Evolutionary conservation across 2,888 invertebrate genomes (phyloP), one percentile per base, ranked within the genome.

Genomic region (Carpatolechia fugitivella): DNA sequence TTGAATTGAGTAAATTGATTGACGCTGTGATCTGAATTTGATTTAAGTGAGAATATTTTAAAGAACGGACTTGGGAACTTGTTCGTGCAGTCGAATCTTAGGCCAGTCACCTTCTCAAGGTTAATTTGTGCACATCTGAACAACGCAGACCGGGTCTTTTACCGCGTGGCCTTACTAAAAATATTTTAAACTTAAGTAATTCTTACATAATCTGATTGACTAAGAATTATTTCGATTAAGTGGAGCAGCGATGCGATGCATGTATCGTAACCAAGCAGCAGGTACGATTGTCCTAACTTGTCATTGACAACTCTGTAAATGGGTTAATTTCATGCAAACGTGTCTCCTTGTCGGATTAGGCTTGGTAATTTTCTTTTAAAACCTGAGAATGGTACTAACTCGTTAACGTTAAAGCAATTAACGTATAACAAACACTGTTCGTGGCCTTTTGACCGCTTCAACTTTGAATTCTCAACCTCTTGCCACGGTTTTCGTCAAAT

Each of bases 41-140:
- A n/a, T 14, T 47, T 31, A 31, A n/a, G 47, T 33, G 31, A 33
- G 41, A 46, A 46, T 46, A 16, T 10, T 1, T 30, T 16, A 16
- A 35, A 35, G 5, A 48, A 13, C 6, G 18, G 13, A 8, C 6
- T 33, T n/a, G n/a, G n/a, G 13, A 35, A 35, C 49, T 7, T 35
- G 49, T 51, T 51, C 24, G 35, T 40, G 51, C 38, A 16, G 13
- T 31, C 11, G 13, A 20, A n/a, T 14, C 7, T 60, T 60, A 63
- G 76, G 70, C 66, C 76, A 75, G 57, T 80, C 72, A 76, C 74
- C 74, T 78, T 63, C 60, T 54, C 75, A 78, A 80, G 80, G 78
- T 68, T 70, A 67, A 62, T 59, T 66, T 65, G 59, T 50, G 50
- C 50, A 38, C 29, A 38, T 38, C 20, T 14, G n/a, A 13, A 29